These are phyloP conservation scores for Gerris buenoi DNA, from an alignment of 1,140 invertebrate genomes.

Conservation along the genomic window DNA sequence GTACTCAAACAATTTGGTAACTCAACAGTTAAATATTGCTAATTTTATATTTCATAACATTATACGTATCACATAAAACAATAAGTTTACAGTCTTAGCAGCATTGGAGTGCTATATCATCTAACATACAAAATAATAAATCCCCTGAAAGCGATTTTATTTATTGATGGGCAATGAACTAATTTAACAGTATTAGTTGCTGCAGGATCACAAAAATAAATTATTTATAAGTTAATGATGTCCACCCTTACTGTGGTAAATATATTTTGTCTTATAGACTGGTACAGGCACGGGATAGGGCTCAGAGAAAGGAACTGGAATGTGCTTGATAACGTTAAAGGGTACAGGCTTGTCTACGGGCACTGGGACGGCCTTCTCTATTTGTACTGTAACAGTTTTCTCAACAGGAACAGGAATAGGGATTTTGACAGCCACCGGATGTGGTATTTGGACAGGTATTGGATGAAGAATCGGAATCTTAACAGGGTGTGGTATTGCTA, in stretches of 20 bases:
- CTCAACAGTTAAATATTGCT: too few species aligned
- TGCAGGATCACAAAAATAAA: too few species aligned
- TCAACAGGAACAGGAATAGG: constrained; percentile 18
- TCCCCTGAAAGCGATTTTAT: too few species aligned
- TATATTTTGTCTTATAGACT: constrained; percentile 21
- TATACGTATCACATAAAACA: too few species aligned
- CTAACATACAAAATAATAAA: too few species aligned
- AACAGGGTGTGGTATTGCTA: constrained; percentile 17
- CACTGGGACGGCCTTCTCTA: constrained; percentile 23
- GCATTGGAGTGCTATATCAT: too few species aligned
- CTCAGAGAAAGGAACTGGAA: constrained; percentile 20
- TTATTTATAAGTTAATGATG: too few species aligned
- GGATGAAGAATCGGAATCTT: constrained; percentile 16
- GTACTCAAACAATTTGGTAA: too few species aligned
- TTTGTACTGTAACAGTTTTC: constrained; percentile 19
- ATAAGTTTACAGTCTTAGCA: too few species aligned
- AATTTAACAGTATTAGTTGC: too few species aligned
- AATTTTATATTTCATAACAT: too few species aligned
- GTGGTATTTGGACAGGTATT: constrained; percentile 18
- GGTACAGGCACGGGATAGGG: constrained; percentile 22
- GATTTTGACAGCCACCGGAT: constrained; percentile 15
- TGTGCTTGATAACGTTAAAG: constrained; percentile 21
- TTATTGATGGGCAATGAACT: too few species aligned
- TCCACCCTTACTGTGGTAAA: constrained; percentile 15
- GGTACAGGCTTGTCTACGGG: constrained; percentile 22